Percentiles rank a stretch among this genome's conserved stretches.
These are phyloP conservation scores for Oncorhynchus gorbuscha DNA, from an alignment of 2,113 vertebrate species.

Conservation along the genomic window DNA sequence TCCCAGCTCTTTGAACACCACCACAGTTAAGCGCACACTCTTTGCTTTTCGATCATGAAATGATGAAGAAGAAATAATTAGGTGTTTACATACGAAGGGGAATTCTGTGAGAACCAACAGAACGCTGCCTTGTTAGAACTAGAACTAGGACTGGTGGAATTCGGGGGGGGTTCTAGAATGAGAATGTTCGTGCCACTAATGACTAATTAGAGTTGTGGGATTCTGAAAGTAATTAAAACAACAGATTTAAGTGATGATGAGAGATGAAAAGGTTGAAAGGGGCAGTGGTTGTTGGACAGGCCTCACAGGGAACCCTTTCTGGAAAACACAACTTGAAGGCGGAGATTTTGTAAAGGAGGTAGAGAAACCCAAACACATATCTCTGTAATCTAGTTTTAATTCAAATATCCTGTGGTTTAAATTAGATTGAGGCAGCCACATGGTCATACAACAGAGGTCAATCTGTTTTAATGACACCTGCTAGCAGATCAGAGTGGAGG, in stretches of 20 bases:
- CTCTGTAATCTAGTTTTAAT: constrained; percentile 47
- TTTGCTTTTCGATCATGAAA: constrained; percentile 67
- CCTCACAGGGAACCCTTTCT: constrained; percentile 55
- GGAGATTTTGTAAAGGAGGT: constrained; percentile 38
- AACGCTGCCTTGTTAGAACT: constrained; percentile 27
- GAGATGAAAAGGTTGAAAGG: constrained; percentile 69
- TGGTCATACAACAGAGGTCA: no score
- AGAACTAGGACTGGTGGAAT: constrained; percentile 15
- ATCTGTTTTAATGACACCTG: constrained; percentile 42
- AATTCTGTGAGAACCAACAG: constrained; percentile 36
- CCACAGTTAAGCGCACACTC: constrained; percentile 41
- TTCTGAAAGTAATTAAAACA: constrained; percentile 67
- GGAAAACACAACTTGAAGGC: constrained; percentile 44
- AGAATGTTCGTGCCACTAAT: constrained; percentile 52
- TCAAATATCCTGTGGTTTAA: constrained; percentile 37
- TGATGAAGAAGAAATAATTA: constrained; percentile 58
- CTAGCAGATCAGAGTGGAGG: no score
- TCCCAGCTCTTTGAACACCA: constrained; percentile 29
- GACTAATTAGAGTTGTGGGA: constrained; percentile 66
- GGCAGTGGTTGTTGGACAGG: constrained; percentile 61
- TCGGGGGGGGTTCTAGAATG: no score
- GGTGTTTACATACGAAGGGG: constrained; percentile 62
- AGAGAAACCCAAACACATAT: constrained; percentile 48
- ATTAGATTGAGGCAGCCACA: constrained; percentile 18
- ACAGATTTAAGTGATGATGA: constrained; percentile 62